Conservation (phyloP, 2,888 invertebrate genomes). For the Meloe dianella region DNA sequence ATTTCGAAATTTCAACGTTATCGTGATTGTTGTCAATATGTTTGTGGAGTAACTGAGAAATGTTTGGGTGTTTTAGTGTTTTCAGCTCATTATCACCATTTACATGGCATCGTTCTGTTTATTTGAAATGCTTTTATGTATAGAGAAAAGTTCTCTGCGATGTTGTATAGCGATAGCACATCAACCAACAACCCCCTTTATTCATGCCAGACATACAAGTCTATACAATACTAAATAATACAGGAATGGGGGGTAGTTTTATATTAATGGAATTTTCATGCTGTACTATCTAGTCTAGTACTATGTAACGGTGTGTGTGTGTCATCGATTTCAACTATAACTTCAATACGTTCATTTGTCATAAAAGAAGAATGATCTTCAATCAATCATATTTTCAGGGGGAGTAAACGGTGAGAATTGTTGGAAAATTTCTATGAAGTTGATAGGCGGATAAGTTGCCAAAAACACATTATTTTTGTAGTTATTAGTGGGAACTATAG, state of each 20-base stretch:
- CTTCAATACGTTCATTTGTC: background rate
- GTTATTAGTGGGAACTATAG: too few species aligned
- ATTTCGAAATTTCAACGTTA: background rate
- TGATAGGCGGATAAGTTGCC: background rate
- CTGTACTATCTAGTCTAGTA: background rate
- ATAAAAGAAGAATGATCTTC: background rate
- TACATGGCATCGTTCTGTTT: conserved; percentile 12
- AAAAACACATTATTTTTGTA: too few species aligned
- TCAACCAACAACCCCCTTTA: background rate
- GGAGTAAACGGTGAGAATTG: background rate
- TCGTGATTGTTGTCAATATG: background rate
- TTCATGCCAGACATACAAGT: background rate
- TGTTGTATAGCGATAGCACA: conserved; percentile 10
- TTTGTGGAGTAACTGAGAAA: too few species aligned
- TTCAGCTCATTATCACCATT: conserved; percentile 16
- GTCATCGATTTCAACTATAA: background rate
- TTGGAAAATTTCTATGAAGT: background rate
- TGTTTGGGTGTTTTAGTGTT: background rate
- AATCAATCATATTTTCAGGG: background rate
- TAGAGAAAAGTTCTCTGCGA: too few species aligned
- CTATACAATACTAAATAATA: too few species aligned
- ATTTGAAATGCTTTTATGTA: background rate
- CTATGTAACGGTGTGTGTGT: background rate
- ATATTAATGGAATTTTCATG: background rate
- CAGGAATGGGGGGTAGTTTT: background rate